Base-by-base conservation (phyloP, 1,140 invertebrate genomes). In the Arctopsyche grandis region DNA sequence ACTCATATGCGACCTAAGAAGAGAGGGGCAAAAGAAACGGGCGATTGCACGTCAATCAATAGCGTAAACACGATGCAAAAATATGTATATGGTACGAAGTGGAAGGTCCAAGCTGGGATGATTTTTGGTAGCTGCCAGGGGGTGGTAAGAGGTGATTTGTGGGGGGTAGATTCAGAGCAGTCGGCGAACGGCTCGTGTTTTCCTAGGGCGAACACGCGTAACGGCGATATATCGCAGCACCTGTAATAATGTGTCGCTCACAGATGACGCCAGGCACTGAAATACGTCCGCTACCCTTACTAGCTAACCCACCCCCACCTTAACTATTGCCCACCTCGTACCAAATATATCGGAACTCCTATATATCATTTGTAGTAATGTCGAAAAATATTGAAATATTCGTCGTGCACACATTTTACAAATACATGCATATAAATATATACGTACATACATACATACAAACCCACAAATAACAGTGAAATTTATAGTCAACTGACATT, bases 181-280 rank as follows among this genome's bases (percentile, higher is more conserved):
- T 16, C 21, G 26, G 9, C 26, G 16, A 70, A 70, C 26, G 9
- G 26, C 16, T 70, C 69, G 74, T 76, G 52, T 76, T 58, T 76
- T 76, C 58, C 21, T 71, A 24, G 22, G 44, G 26, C 46, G 71
- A 79, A 79, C 80, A 79, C 80, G 80, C 80, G 78, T 79, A 77
- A 74, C 26, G 75, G 75, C 80, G 74, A 81, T 81, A 81, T 81
- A 81, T 81, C 80, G 80, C 58, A 70, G 80, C 80, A 81, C 80
- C 80, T 81, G 80, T 81, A 81, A 81, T 81, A 81, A 81, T 78
- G 81, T 79, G 81, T 82, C 81, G 81, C 78, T 78, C 75, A 82
- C 81, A 82, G 81, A 80, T 80, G 81, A 77, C 78, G 78, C 81
- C 75, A 22, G 21, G 16, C 12, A 46, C 74, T 63, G 73, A 75